Base-by-base conservation (phyloP, 2,797 vertebrate species). In the Cirrhinus mrigala region DNA sequence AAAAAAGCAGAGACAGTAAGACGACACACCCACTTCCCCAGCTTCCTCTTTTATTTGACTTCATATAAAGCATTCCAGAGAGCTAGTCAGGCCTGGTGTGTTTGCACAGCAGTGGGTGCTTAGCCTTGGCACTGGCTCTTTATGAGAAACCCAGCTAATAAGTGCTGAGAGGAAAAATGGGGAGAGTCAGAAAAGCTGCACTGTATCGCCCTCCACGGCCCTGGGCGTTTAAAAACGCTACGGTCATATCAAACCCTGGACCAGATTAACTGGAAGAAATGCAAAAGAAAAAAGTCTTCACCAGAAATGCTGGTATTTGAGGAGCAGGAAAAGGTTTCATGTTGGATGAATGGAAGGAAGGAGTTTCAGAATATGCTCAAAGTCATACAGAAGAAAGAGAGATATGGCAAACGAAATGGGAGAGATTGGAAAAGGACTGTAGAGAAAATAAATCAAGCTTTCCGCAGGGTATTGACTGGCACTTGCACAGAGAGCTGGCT, bases 31-130 rank as follows among this genome's bases (percentile, higher is more conserved):
- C 94, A 93, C 94, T 93, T 92, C 93, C 94, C 92, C 92, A 90
- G 90, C 87, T 62, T 90, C 92, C 92, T 90, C 92, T 94, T 90
- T 95, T 94, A 94, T 94, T 92, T 92, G 93, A 93, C 91, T 95
- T 95, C 94, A 94, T 94, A 95, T 94, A 93, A 95, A 94, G 93
- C 95, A 95, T 95, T 96, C 94, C 95, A 93, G 92, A 93, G 92
- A 92, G 93, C 90, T 92, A 95, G 94, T 94, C 94, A 92, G 94
- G 94, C 94, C 94, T 90, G 91, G 92, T 93, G 92, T 95, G 94
- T 96, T 96, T 95, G 95, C 94, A 93, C 93, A 95, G 93, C 88
- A 88, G 92, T 90, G 92, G 94, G 93, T 91, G 92, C 94, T 94
- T 92, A 92, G 89, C 90, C 92, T 93, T 94, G 94, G 94, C 93